phyloP scores from a whole-genome alignment of 1,140 invertebrate species.

The Melanaphis sacchari region DNA sequence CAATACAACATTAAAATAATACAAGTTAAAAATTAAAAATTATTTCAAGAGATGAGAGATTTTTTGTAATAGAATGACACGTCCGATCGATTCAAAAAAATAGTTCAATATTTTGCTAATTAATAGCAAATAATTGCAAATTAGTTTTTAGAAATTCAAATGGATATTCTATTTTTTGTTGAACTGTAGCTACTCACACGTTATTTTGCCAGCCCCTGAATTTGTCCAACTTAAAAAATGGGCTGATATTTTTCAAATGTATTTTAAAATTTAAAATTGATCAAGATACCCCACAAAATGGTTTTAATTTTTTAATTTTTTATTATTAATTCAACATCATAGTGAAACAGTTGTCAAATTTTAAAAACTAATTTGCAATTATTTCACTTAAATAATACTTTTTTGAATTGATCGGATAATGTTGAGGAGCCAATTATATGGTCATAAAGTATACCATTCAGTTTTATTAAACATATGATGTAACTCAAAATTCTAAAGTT shows the following conservation, averaged over 20 bases:
- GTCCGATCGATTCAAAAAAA: background rate
- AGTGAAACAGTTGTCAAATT: background rate
- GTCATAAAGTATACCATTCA: background rate
- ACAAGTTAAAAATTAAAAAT: background rate
- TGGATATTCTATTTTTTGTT: background rate
- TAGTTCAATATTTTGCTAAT: background rate
- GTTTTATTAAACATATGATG: background rate
- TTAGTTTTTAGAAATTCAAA: background rate
- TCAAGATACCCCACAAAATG: background rate
- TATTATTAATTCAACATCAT: too few relatives aligned
- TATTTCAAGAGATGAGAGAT: background rate
- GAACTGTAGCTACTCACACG: background rate
- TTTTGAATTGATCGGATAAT: background rate
- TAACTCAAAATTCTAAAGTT: background rate
- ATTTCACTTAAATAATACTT: background rate
- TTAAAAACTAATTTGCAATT: background rate
- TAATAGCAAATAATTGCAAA: background rate
- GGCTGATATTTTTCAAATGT: background rate
- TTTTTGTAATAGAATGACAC: background rate
- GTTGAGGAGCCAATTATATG: background rate
- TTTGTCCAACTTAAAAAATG: background rate
- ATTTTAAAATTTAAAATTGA: background rate
- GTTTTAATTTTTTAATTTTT: background rate
- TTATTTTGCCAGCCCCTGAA: background rate
- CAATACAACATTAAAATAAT: too few relatives aligned